Conservation (phyloP, 2,113 vertebrate genomes). For the Pterophyllum scalare region DNA sequence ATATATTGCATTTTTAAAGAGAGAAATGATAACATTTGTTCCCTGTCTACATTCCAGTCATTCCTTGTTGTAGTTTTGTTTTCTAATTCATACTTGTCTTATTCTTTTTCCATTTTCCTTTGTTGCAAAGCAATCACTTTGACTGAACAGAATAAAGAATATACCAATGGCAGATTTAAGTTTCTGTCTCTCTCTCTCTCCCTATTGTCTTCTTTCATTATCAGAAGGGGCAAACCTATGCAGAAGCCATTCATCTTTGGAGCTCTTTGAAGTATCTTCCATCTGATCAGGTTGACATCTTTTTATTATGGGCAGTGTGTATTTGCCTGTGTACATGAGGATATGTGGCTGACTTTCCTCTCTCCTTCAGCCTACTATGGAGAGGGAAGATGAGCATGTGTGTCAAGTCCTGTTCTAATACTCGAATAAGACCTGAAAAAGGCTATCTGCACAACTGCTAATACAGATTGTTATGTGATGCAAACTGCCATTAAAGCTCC, state of each 20-base stretch:
- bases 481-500: background rate
- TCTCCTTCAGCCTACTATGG: constrained; percentile 42
- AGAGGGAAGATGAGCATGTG: background rate
- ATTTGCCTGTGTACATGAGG: constrained; percentile 17
- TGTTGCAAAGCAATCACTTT: constrained; percentile 38
- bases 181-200: background rate
- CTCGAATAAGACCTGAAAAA: background rate
- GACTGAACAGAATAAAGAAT: constrained; percentile 35
- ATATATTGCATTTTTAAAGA: constrained; percentile 33
- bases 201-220: constrained; percentile 42
- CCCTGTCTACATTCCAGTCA: constrained; percentile 24
- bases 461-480: background rate
- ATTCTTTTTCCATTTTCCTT: constrained; percentile 19
- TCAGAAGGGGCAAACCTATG: constrained; percentile 22
- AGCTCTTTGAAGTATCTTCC: constrained; percentile 49
- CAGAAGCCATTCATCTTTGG: constrained; percentile 50
- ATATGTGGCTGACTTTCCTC: constrained; percentile 44
- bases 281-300: constrained; percentile 38
- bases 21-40: constrained; percentile 15
- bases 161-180: constrained; percentile 1
- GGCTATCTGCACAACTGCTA: background rate
- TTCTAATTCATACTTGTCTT: constrained; percentile 44
- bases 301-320: constrained; percentile 44
- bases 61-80: constrained; percentile 31
- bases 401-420: background rate